Conservation (phyloP, 2,888 invertebrate species). For the Germaria angustata region DNA sequence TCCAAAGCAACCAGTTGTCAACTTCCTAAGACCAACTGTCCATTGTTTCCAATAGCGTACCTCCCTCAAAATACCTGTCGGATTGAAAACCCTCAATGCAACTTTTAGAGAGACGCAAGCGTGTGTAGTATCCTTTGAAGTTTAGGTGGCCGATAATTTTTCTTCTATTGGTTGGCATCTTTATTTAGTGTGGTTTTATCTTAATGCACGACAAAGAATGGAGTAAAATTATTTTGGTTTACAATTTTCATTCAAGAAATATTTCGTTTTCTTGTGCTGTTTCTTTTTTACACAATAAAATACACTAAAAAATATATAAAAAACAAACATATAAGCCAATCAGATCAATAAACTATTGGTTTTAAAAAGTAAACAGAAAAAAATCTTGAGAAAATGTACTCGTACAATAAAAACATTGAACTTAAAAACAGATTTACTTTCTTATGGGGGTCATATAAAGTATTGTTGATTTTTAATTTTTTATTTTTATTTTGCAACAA, state of each 20-base stretch:
- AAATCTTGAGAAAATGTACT: not conserved
- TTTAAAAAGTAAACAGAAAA: slow-evolving; percentile 45
- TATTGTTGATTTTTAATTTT: slow-evolving; percentile 2
- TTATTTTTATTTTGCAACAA: not conserved
- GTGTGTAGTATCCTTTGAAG: not conserved
- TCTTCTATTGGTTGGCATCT: not conserved
- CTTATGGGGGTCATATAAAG: slow-evolving; percentile 61
- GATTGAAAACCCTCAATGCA: too few species aligned
- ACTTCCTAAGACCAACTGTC: too few species aligned
- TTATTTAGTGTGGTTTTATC: slow-evolving; percentile 24
- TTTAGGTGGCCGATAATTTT: not conserved
- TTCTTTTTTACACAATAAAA: slow-evolving; percentile 4
- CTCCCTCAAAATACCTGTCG: too few species aligned
- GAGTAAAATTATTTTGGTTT: slow-evolving; percentile 35
- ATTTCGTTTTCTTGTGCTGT: slow-evolving; percentile 27
- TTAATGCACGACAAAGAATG: slow-evolving; percentile 2
- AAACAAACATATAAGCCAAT: slow-evolving; percentile 44
- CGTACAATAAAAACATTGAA: slow-evolving; percentile 42
- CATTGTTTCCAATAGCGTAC: too few species aligned
- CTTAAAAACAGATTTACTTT: slow-evolving; percentile 62
- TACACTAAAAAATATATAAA: not conserved
- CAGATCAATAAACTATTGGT: slow-evolving; percentile 66
- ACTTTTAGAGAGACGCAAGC: too few species aligned
- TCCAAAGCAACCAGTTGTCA: too few species aligned
- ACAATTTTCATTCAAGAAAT: slow-evolving; percentile 62